Evolutionary conservation across 2,888 invertebrate species (phyloP), one percentile per base, ranked within the genome.

Genomic region (Lumbricus terrestris): DNA sequence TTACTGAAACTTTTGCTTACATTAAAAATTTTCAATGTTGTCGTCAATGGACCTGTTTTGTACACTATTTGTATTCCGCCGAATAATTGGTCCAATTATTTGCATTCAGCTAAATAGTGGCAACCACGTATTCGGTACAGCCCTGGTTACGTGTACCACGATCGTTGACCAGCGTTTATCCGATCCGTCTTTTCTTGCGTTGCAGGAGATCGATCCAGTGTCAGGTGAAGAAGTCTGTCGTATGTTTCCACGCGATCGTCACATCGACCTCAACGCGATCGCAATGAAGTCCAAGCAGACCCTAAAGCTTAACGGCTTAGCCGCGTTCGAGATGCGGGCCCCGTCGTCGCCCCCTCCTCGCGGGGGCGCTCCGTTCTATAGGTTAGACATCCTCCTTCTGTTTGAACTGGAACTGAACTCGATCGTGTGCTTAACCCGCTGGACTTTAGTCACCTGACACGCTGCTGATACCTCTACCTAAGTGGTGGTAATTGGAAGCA

Each of bases 201-300:
- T 93, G 16, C 97, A 99, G 96, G 99, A 99, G 96, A 98, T 99
- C 93, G 99, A 99, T 95, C 98, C 98, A 5, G 96, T 97, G 95
- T 97, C 98, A 90, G 99, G 98, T 34, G 98, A 98, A 95, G 98
- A 98, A 95, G 95, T 99, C 91, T 99, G 98, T 94, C 96, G 98
- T 91, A 95, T 99, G 88, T 99, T 99, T 95, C 97, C 98, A 5
- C 97, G 98, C 95, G 99, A 99, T 92, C 93, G 94, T 89, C 94
- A 93, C 91, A 93, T 94, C 82, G 95, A 95, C 92, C 92, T 95
- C 85, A 93, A 92, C 90, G 93, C 94, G 88, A 94, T 94, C 89
- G 94, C 94, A n/a, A 92, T 93, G 85, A 94, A 94, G 92, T 94
- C 94, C 82, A 93, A 93, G 91, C 90, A 89, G 20, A 69, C 91